These are phyloP conservation scores for Cecidostiba fungosa DNA, from an alignment of 2,888 invertebrate genomes.

Conservation along the genomic window DNA sequence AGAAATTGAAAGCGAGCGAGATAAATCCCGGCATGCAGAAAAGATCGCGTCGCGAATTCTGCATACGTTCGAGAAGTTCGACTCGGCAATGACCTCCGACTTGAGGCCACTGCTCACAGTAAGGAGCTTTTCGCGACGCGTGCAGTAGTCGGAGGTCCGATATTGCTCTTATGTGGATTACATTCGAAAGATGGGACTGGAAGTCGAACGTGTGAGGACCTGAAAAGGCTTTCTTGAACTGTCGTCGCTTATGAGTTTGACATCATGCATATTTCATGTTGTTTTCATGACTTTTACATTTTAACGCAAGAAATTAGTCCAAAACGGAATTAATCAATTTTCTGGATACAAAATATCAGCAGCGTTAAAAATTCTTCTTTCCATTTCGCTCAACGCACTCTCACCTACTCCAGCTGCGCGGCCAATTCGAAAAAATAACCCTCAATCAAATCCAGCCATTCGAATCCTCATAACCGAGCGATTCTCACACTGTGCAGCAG, in stretches of 20 bases:
- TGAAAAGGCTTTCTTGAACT: background rate
- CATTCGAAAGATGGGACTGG: conserved; percentile 58
- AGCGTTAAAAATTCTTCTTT: no score
- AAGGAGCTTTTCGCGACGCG: background rate
- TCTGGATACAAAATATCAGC: no score
- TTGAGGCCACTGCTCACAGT: background rate
- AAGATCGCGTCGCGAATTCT: conserved; percentile 25
- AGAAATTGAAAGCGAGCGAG: background rate
- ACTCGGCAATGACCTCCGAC: conserved; percentile 21
- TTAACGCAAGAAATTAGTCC: no score
- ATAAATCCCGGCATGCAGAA: conserved; percentile 31
- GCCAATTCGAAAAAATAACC: conserved; percentile 13
- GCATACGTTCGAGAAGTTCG: conserved; percentile 1
- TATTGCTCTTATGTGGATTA: conserved; percentile 72
- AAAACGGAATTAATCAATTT: no score
- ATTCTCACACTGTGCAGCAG: background rate
- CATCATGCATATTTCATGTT: no score
- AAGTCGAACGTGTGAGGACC: background rate
- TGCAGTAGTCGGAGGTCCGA: conserved; percentile 71
- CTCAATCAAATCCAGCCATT: background rate
- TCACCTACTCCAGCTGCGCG: background rate
- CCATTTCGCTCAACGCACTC: background rate
- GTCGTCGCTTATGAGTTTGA: no score
- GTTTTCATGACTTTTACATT: no score
- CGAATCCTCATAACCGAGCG: background rate